phyloP scores from a whole-genome alignment of 2,113 vertebrate species.

The Mionectes macconnelli region DNA sequence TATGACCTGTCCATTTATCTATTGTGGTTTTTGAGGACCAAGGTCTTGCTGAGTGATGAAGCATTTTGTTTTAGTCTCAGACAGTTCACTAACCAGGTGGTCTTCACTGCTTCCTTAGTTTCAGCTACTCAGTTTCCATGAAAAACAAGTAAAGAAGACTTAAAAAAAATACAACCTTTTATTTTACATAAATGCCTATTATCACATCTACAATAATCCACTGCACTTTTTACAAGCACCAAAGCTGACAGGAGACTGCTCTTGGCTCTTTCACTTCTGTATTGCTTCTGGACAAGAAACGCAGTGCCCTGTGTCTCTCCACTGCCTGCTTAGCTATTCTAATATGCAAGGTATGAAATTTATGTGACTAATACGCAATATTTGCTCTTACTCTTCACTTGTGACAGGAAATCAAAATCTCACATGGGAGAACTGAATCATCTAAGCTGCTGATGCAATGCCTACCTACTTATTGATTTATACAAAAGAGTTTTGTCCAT shows the following conservation, averaged over 20 bases:
- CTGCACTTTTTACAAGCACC: background rate
- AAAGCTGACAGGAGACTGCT: background rate
- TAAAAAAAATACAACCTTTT: rapidly evolving
- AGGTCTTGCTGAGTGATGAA: background rate
- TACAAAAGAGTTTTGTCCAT: background rate
- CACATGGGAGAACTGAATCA: background rate
- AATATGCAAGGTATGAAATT: background rate
- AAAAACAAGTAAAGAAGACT: background rate
- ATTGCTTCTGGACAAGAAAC: background rate
- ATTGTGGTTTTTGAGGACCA: background rate
- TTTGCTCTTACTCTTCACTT: background rate
- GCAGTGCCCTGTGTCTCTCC: background rate
- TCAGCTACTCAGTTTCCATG: background rate
- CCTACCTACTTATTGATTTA: background rate
- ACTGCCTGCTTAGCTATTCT: background rate
- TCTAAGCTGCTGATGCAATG: background rate
- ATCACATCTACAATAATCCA: background rate
- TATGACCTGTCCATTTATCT: background rate
- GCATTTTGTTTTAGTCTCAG: background rate
- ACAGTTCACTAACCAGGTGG: background rate
- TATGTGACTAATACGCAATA: background rate
- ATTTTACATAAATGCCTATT: background rate
- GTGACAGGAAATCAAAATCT: background rate
- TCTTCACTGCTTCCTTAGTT: background rate
- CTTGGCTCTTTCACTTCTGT: background rate